Percentiles rank a stretch among this genome's conserved stretches.
These are phyloP conservation scores for Hydrocynus forskahlii DNA, from an alignment of 2,797 vertebrate species.

Conservation along the genomic window DNA sequence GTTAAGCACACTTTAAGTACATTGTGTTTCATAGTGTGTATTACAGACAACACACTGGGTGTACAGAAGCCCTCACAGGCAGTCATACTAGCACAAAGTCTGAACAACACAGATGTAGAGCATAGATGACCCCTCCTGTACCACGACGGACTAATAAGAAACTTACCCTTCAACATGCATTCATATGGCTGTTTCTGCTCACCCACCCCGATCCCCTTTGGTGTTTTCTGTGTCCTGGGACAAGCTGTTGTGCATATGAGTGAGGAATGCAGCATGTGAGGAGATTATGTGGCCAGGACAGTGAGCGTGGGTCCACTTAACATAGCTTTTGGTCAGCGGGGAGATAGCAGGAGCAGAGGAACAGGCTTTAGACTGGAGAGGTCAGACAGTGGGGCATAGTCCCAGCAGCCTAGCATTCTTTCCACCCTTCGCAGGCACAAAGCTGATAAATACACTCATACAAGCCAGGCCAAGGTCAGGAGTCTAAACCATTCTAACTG, in stretches of 20 bases:
- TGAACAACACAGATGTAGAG: too few relatives aligned
- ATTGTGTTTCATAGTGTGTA: too few relatives aligned
- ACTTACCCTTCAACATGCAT: too few relatives aligned
- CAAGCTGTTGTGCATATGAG: conserved; percentile 36
- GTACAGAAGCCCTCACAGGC: too few relatives aligned
- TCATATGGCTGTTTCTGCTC: background rate
- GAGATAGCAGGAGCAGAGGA: conserved; percentile 43
- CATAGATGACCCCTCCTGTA: too few relatives aligned
- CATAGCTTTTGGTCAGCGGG: conserved; percentile 63
- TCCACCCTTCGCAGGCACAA: conserved; percentile 43
- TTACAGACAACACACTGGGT: too few relatives aligned
- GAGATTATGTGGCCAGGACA: conserved; percentile 59
- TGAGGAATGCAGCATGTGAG: conserved; percentile 63
- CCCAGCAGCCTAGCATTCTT: conserved; percentile 45
- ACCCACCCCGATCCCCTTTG: background rate
- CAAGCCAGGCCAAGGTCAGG: background rate
- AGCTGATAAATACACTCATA: background rate
- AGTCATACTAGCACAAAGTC: too few relatives aligned
- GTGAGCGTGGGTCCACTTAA: conserved; percentile 54
- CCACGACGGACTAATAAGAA: too few relatives aligned
- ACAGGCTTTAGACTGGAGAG: conserved; percentile 42
- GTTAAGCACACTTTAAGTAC: too few relatives aligned
- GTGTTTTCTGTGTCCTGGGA: background rate
- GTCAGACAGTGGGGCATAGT: conserved; percentile 10
- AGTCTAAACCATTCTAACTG: background rate